Conservation (phyloP, 2,888 invertebrate species). For the Drosophila testacea region DNA sequence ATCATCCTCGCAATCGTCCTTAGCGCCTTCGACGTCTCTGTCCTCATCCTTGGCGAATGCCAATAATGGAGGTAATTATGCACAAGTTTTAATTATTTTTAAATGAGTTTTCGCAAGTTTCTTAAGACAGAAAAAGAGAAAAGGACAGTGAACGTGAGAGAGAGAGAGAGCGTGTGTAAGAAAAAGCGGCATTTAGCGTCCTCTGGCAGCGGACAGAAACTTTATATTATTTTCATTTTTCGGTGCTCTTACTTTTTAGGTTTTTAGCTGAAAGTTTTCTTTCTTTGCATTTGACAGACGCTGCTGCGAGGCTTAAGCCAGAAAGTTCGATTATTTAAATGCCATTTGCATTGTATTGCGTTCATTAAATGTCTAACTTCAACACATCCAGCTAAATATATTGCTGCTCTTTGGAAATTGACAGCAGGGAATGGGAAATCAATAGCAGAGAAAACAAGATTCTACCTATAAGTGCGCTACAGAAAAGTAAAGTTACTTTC, state of each 20-base stretch:
- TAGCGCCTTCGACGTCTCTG: conserved; percentile 86
- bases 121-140: conserved; percentile 20
- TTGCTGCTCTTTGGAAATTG: conserved; percentile 29
- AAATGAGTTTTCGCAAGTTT: conserved; percentile 83
- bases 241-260: conserved; percentile 13
- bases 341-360: conserved; percentile 31
- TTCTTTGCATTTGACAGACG: conserved; percentile 68
- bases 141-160: conserved; percentile 8
- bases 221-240: conserved; percentile 40
- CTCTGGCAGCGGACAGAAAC: conserved; percentile 48
- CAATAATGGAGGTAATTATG: conserved; percentile 85
- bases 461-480: conserved; percentile 1
- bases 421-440: background rate
- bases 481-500: background rate
- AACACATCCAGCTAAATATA: conserved; percentile 31
- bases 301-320: conserved; percentile 15
- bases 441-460: background rate
- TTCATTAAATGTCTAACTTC: conserved; percentile 23
- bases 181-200: conserved; percentile 49
- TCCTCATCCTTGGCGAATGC: conserved; percentile 83
- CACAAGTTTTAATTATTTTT: conserved; percentile 84
- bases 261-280: conserved; percentile 57
- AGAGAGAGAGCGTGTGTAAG: background rate
- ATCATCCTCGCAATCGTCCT: conserved; percentile 85
- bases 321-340: conserved; percentile 57